Percentiles rank a stretch among this genome's conserved stretches.
Evolutionary conservation across 2,888 invertebrate genomes (phyloP).

Genomic region (Lithophane semibrunnea): DNA sequence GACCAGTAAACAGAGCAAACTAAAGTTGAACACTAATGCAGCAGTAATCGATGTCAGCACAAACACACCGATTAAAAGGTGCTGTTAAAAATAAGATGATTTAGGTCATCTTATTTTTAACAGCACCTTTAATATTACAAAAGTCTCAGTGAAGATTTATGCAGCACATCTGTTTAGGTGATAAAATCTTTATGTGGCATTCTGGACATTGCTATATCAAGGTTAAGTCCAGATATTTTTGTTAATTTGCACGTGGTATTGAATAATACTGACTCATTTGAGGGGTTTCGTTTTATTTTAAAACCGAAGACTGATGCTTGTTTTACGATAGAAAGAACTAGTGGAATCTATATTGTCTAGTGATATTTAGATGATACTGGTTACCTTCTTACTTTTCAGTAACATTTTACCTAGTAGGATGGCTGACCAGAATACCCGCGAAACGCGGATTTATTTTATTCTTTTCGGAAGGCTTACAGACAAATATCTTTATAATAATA

Average conservation of each 20-base stretch:
- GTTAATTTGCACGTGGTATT: constrained; percentile 1
- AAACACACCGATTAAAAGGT: constrained; percentile 5
- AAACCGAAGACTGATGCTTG: background rate
- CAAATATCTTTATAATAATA: too few relatives aligned
- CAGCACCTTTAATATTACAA: too few relatives aligned
- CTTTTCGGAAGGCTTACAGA: too few relatives aligned
- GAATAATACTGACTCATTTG: background rate
- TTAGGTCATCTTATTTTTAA: too few relatives aligned
- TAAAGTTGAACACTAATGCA: background rate
- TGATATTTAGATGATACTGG: background rate
- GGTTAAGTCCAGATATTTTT: constrained; percentile 24
- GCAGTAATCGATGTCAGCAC: background rate
- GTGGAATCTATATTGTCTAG: background rate
- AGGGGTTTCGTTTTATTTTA: background rate
- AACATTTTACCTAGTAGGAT: background rate
- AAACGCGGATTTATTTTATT: too few relatives aligned
- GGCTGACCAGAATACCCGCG: too few relatives aligned
- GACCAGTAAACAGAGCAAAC: background rate
- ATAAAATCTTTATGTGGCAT: constrained; percentile 54
- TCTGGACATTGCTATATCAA: constrained; percentile 29
- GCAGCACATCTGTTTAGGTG: constrained; percentile 52
- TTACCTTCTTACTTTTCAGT: background rate
- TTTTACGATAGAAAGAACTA: background rate
- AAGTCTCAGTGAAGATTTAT: constrained; percentile 38
- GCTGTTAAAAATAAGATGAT: constrained; percentile 38